Conservation (phyloP, 2,113 vertebrate species). For the Piprites chloris region DNA sequence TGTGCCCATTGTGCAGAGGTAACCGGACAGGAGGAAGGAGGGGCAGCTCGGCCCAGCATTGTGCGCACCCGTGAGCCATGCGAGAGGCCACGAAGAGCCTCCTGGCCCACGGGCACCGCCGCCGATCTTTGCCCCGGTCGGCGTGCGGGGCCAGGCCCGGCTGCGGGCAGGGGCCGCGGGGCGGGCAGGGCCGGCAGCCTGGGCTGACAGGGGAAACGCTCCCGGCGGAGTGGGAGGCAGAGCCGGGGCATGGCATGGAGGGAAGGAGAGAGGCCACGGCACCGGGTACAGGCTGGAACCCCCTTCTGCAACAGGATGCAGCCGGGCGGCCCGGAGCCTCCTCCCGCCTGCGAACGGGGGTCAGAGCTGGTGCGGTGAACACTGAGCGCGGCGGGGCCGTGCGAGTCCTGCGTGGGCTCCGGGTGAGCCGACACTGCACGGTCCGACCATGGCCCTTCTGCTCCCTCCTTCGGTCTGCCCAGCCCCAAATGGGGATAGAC, state of each 20-base stretch:
- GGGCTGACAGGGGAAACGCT: too few species aligned
- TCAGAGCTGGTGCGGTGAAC: neutral
- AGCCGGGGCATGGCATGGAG: neutral
- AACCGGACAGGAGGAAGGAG: slow-evolving; percentile 25
- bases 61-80: neutral
- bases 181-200: neutral
- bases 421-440: neutral
- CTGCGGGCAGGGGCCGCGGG: neutral
- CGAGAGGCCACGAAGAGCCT: neutral
- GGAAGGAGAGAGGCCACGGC: neutral
- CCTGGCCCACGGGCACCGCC: neutral
- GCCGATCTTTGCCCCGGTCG: neutral
- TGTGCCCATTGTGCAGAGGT: slow-evolving; percentile 32
- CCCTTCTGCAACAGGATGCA: neutral
- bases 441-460: neutral
- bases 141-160: neutral
- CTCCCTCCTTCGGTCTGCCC: neutral
- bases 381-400: fast-evolving
- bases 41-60: neutral
- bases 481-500: too few species aligned
- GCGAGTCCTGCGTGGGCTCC: neutral
- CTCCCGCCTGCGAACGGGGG: neutral
- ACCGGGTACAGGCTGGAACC: neutral
- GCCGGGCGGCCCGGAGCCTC: neutral
- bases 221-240: neutral